Evolutionary conservation across 2,888 invertebrate genomes (phyloP), one percentile per base, ranked within the genome.

Genomic region (Tortricodes alternella): DNA sequence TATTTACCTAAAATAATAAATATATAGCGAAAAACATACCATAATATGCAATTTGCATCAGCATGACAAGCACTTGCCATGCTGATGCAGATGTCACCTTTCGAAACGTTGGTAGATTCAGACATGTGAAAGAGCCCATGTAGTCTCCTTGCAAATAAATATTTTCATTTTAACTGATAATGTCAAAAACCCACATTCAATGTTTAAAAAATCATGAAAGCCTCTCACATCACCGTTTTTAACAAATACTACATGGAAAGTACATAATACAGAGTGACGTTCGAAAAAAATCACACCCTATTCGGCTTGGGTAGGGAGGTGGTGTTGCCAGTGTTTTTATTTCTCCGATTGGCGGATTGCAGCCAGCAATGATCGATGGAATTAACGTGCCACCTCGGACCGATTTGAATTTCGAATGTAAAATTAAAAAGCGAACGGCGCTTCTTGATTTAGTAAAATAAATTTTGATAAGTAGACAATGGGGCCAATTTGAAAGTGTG

Each of bases 321-420:
- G 82, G 84, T 82, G 85, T 74, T 70, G 80, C 73, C 79, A 73
- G 66, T 88, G 86, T 89, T 89, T 89, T 90, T 85, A 88, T 89
- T 89, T 85, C 88, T 83, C 85, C 85, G 87, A 89, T 88, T 89
- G 89, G 88, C 83, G 89, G 89, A 87, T 88, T 89, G 89, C 89
- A 89, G 78, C 81, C 78, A 84, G 89, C 87, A 89, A 89, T 89
- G 89, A 90, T 89, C 89, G 89, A 89, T 90, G 85, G 88, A 85
- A 89, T 89, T 88, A 89, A 85, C 83, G 85, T 83, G 81, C 78
- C 82, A 81, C 77, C 78, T 72, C 78, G 77, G 63, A 71, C 65
- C 70, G 71, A 76, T 80, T 80, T 78, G 73, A 80, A 80, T 78
- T 76, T 76, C 74, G 74, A 74, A 72, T 58, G 46, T 50, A 52